Conservation (phyloP, 2,113 vertebrate species). For the Heliornis fulica region DNA sequence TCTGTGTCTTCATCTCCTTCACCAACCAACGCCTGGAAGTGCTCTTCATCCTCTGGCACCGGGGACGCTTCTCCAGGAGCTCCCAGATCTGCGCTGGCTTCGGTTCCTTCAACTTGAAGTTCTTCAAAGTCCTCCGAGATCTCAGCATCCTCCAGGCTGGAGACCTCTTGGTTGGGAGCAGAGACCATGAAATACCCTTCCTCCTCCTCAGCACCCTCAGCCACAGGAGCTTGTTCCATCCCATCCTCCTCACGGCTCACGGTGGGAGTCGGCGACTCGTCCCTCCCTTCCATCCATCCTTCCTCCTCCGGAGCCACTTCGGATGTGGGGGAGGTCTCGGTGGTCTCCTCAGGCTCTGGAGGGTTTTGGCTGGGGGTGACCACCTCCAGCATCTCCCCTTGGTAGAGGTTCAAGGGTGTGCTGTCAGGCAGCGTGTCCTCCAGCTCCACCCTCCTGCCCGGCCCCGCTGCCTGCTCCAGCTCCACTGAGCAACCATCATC, state of each 20-base stretch:
- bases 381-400: neutral
- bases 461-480: neutral
- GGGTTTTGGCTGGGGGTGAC: neutral
- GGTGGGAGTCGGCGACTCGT: neutral
- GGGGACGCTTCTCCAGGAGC: neutral
- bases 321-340: fast-evolving
- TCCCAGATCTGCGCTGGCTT: neutral
- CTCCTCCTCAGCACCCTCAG: constrained; percentile 45
- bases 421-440: constrained; percentile 70
- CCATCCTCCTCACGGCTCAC: neutral
- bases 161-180: neutral
- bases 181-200: constrained; percentile 18
- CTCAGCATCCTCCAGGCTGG: neutral
- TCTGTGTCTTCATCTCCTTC: neutral
- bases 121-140: neutral
- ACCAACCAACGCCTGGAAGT: fast-evolving
- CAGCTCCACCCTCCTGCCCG: neutral
- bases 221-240: neutral
- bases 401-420: constrained; percentile 45
- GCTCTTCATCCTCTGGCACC: fast-evolving
- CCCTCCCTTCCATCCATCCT: neutral
- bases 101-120: neutral
- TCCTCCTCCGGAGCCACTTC: neutral
- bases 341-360: neutral
- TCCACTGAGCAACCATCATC: neutral